Evolutionary conservation across 1,140 invertebrate species (phyloP).

Genomic region (Hirudo medicinalis): DNA sequence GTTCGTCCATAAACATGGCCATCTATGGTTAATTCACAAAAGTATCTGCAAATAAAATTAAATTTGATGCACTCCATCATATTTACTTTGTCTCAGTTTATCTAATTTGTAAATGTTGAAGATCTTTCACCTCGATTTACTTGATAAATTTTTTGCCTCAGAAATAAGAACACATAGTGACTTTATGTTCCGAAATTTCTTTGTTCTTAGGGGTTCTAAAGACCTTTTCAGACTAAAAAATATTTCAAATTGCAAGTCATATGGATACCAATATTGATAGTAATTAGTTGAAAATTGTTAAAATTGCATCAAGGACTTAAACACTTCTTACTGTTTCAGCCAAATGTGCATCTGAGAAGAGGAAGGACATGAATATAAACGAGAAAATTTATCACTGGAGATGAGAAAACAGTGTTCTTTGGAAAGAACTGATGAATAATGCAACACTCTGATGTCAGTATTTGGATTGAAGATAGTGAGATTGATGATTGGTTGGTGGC

Average conservation of each 20-base stretch:
- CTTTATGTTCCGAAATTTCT: not conserved
- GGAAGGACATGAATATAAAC: not conserved
- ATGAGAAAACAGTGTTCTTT: not conserved
- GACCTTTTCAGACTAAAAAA: conserved; percentile 9
- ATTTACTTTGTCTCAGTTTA: not conserved
- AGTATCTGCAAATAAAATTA: not conserved
- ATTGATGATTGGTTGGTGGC: not conserved
- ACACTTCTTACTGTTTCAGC: not conserved
- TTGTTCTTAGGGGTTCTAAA: not conserved
- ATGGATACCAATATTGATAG: not conserved
- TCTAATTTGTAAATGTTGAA: not conserved
- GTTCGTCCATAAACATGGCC: conserved; percentile 1
- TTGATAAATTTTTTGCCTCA: conserved; percentile 7
- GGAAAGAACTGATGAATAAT: not conserved
- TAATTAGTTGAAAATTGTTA: not conserved
- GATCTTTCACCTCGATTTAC: not conserved
- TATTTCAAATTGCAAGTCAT: not conserved
- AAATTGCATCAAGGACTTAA: too few relatives aligned
- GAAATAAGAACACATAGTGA: not conserved
- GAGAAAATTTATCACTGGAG: not conserved
- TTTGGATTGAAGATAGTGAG: not conserved
- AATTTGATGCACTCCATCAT: too few relatives aligned
- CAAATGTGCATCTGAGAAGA: not conserved
- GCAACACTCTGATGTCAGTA: not conserved
- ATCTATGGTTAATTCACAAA: not conserved